Percentiles rank a stretch among this genome's conserved stretches.
These are phyloP conservation scores for Sebastes schlegelii DNA, from an alignment of 2,113 vertebrate genomes.

Conservation along the genomic window DNA sequence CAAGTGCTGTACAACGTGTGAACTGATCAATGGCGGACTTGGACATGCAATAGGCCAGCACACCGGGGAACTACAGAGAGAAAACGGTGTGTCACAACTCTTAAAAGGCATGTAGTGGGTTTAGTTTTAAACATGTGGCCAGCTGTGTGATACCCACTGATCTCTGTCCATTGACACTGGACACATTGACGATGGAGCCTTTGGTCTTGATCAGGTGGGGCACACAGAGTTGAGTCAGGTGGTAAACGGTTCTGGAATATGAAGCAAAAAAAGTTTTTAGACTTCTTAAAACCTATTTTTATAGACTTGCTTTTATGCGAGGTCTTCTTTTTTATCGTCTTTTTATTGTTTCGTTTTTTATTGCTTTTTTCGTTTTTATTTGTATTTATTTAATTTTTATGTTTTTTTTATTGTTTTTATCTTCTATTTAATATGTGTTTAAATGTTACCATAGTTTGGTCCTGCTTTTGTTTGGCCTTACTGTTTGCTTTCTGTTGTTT, in stretches of 20 bases:
- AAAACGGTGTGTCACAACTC: neutral
- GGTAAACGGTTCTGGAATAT: conserved; percentile 80
- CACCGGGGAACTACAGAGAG: conserved; percentile 83
- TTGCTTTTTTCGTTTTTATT: no score
- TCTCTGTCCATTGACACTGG: conserved; percentile 87
- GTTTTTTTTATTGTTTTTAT: no score
- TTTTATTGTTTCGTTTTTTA: no score
- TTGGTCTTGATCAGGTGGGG: conserved; percentile 86
- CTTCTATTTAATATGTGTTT: no score
- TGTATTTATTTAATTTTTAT: no score
- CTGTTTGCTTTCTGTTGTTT: no score
- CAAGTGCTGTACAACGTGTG: conserved; percentile 84
- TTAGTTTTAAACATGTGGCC: neutral
- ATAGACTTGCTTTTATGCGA: no score
- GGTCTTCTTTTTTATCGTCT: no score
- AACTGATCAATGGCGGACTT: conserved; percentile 89
- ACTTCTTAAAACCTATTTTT: no score
- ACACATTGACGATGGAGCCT: conserved; percentile 86
- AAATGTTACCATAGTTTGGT: no score
- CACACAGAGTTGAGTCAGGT: conserved; percentile 85
- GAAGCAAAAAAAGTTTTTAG: neutral
- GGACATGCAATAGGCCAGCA: conserved; percentile 88
- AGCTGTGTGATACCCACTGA: conserved; percentile 75
- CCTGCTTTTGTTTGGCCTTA: no score
- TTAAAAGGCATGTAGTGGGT: neutral